phyloP scores from a whole-genome alignment of 37 sponge, comb jelly and placozoan species.

The Ianthella basta region DNA sequence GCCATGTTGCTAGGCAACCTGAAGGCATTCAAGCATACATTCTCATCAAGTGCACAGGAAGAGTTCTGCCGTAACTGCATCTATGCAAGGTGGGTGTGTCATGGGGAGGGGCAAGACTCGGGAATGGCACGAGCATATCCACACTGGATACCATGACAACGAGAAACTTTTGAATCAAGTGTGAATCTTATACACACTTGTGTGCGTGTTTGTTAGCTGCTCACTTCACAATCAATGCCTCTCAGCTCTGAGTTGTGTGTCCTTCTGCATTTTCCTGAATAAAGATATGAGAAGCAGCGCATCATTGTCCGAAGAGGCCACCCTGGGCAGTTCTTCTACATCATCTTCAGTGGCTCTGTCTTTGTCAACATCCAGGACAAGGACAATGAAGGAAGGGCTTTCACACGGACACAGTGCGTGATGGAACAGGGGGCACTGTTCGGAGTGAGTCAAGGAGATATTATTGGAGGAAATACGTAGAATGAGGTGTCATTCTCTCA shows the following conservation, averaged over 20 bases:
- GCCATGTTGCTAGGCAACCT: conserved; percentile 34
- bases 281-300: conserved; percentile 66
- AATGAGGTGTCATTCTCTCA: background rate
- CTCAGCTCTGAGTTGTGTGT: background rate
- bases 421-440: conserved; percentile 46
- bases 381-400: conserved; percentile 36
- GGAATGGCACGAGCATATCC: no score
- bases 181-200: no score
- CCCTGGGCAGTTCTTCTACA: conserved; percentile 33
- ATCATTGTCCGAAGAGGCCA: conserved; percentile 48
- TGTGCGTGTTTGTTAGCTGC: no score
- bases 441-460: conserved; percentile 65
- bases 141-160: no score
- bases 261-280: background rate
- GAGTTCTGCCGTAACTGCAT: conserved; percentile 48
- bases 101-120: no score
- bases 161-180: no score
- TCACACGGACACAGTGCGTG: conserved; percentile 11
- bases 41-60: conserved; percentile 13
- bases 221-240: background rate
- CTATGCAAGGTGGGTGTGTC: conserved; percentile 32
- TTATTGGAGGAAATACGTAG: no score
- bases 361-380: conserved; percentile 57
- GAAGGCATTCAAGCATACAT: conserved; percentile 36
- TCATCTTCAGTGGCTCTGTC: conserved; percentile 62